These are phyloP conservation scores for Cylas formicarius DNA, from an alignment of 1,140 invertebrate genomes.

Conservation along the genomic window DNA sequence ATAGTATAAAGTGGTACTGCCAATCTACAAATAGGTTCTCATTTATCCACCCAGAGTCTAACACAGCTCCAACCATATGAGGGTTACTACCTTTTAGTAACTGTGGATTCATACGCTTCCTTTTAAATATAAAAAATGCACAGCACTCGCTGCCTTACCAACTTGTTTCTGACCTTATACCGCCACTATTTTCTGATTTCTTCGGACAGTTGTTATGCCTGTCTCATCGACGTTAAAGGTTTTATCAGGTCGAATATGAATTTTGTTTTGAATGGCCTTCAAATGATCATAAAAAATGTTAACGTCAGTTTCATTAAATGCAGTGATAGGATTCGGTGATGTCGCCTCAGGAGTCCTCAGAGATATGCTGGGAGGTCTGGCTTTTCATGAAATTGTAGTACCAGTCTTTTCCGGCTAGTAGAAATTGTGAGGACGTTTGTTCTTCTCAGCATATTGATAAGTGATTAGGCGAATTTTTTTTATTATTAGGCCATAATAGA, in stretches of 20 bases:
- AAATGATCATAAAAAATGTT: too few species aligned
- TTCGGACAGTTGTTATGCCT: conserved; percentile 5
- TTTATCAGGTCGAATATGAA: neutral
- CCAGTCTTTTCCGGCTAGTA: too few species aligned
- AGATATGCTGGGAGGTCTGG: too few species aligned
- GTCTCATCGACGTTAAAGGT: conserved; percentile 6
- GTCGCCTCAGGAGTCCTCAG: too few species aligned
- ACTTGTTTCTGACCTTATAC: conserved; percentile 1
- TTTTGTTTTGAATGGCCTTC: neutral
- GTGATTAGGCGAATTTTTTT: too few species aligned
- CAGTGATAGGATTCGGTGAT: too few species aligned
- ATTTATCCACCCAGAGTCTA: conserved; percentile 11
- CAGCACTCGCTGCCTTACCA: neutral
- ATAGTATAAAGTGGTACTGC: conserved; percentile 8
- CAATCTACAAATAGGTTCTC: conserved; percentile 12
- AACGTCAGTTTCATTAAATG: too few species aligned
- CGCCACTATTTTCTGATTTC: too few species aligned
- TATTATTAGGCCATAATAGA: too few species aligned
- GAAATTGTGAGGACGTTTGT: too few species aligned
- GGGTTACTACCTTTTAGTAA: neutral
- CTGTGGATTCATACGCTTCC: neutral
- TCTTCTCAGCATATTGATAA: too few species aligned
- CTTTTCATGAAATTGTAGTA: too few species aligned
- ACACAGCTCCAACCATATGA: neutral
- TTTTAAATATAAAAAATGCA: conserved; percentile 4